These are phyloP conservation scores for Syrrhaptes paradoxus DNA, from an alignment of 2,113 vertebrate species.

Conservation along the genomic window DNA sequence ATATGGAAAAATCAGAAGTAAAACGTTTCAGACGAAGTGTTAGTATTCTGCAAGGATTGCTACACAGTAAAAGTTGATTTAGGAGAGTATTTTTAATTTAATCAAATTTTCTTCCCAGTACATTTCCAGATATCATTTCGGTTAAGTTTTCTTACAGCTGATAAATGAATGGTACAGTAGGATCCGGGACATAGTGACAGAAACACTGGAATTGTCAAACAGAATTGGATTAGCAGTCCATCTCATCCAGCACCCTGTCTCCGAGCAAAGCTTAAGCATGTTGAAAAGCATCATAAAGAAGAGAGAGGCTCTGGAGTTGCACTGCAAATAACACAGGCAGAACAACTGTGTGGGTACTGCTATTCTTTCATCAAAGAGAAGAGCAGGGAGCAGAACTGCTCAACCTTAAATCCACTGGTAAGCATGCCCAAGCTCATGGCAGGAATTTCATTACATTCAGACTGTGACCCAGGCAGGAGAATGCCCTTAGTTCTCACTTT, in stretches of 20 bases:
- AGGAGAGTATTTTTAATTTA: not conserved
- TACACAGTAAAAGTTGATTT: not conserved
- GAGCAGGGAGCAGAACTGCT: not conserved
- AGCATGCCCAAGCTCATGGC: not conserved
- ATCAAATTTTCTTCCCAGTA: not conserved
- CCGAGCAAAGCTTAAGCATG: not conserved
- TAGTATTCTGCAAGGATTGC: not conserved
- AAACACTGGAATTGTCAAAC: not conserved
- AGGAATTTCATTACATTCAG: not conserved
- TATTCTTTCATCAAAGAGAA: not conserved
- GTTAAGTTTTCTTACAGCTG: not conserved
- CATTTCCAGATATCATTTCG: not conserved
- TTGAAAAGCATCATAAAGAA: not conserved
- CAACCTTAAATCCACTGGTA: not conserved
- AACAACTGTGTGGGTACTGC: not conserved
- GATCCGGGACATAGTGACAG: not conserved
- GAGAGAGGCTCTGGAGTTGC: not conserved
- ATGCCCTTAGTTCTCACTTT: not conserved
- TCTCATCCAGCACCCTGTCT: not conserved
- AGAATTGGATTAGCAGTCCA: not conserved
- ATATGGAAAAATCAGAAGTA: not conserved
- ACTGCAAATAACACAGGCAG: not conserved
- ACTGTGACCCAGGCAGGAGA: not conserved
- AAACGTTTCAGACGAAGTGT: not conserved
- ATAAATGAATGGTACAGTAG: not conserved